phyloP scores from a whole-genome alignment of 1,140 invertebrate species.

The Polypedilum pembai region DNA sequence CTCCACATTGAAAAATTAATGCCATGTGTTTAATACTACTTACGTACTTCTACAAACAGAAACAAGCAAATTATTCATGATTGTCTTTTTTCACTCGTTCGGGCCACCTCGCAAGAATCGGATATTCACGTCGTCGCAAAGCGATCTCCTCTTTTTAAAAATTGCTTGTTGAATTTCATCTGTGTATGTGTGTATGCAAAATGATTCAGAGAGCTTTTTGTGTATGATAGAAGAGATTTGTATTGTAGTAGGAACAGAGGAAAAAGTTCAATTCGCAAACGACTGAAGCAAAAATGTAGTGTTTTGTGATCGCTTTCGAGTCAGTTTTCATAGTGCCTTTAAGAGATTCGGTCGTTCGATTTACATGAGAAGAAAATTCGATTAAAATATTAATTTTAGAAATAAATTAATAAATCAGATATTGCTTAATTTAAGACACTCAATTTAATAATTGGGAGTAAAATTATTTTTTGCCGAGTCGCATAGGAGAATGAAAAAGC shows the following conservation, averaged over 20 bases:
- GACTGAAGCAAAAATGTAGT: not conserved
- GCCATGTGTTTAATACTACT: no score
- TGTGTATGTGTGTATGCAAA: not conserved
- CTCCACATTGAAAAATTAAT: no score
- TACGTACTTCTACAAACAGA: no score
- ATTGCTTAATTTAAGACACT: not conserved
- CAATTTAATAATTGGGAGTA: not conserved
- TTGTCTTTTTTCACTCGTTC: not conserved
- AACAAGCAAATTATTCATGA: no score
- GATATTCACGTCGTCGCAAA: not conserved
- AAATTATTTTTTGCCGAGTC: not conserved
- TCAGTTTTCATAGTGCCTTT: constrained; percentile 14
- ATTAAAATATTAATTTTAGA: not conserved
- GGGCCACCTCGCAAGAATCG: not conserved
- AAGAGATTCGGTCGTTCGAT: not conserved
- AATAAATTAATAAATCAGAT: not conserved
- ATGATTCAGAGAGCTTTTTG: not conserved
- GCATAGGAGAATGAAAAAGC: constrained; percentile 2
- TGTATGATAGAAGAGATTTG: not conserved
- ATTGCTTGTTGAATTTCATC: not conserved
- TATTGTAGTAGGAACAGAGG: constrained; percentile 10
- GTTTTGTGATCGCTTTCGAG: not conserved
- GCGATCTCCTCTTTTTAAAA: no score
- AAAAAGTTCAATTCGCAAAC: constrained; percentile 2
- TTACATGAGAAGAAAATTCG: not conserved